Percentiles rank a stretch among this genome's conserved stretches.
Evolutionary conservation across 2,888 invertebrate species (phyloP).

Genomic region (Coleophora deauratella): DNA sequence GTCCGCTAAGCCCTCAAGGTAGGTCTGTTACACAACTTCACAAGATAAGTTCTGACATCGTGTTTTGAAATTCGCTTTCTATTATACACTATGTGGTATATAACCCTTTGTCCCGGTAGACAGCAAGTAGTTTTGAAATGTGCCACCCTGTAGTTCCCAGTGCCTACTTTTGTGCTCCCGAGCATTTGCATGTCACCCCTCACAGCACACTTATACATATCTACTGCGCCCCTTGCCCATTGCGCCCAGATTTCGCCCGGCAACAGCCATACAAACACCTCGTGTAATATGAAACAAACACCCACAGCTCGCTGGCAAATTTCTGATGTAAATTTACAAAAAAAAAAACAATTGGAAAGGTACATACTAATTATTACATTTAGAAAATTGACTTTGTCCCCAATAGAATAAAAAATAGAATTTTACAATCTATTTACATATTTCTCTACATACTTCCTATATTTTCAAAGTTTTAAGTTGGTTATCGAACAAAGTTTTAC

Average conservation of each 20-base stretch:
- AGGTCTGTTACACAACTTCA: slow-evolving; percentile 3
- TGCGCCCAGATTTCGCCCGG: slow-evolving; percentile 2
- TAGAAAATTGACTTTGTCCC: too few relatives aligned
- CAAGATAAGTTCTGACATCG: neutral
- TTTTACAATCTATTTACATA: too few relatives aligned
- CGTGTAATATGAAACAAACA: neutral
- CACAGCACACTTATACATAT: slow-evolving; percentile 18
- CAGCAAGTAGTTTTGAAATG: slow-evolving; percentile 55
- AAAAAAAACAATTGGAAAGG: too few relatives aligned
- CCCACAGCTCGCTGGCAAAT: neutral
- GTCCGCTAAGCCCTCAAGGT: slow-evolving; percentile 11
- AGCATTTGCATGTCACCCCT: slow-evolving; percentile 21
- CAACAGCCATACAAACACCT: neutral
- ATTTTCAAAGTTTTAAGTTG: too few relatives aligned
- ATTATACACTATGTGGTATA: slow-evolving; percentile 26
- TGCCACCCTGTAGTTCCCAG: slow-evolving; percentile 48
- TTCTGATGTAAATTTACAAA: neutral
- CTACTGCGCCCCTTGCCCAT: neutral
- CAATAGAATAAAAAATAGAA: too few relatives aligned
- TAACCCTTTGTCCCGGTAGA: slow-evolving; percentile 22
- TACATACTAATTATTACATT: too few relatives aligned
- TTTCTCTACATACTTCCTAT: too few relatives aligned
- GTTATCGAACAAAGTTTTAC: too few relatives aligned
- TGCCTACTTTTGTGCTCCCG: slow-evolving; percentile 31
- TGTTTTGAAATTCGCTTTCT: slow-evolving; percentile 4